phyloP scores from a whole-genome alignment of 2,797 vertebrate genomes.

The Crax fasciolata region DNA sequence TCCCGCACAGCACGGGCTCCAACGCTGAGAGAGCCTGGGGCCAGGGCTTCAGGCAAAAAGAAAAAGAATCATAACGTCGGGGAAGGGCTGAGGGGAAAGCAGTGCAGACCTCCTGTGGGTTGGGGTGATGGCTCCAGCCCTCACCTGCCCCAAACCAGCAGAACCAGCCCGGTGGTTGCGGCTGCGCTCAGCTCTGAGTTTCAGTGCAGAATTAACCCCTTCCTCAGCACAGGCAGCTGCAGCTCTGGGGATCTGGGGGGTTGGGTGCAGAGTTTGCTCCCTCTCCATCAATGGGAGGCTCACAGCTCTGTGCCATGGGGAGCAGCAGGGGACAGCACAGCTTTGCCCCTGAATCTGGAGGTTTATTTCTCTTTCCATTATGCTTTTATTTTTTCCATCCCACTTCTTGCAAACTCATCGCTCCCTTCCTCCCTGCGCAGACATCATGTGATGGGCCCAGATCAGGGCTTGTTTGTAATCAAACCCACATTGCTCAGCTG shows the following conservation, averaged over 20 bases:
- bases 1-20: constrained; percentile 19
- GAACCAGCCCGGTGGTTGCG: constrained; percentile 56
- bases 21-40: constrained; percentile 32
- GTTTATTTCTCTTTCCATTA: background rate
- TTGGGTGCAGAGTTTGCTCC: rapidly evolving
- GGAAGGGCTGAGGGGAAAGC: background rate
- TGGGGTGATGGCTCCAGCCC: constrained; percentile 31
- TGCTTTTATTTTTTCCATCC: background rate
- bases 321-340: background rate
- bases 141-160: constrained; percentile 71
- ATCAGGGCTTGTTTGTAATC: background rate
- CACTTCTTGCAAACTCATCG: background rate
- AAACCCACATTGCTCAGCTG: constrained; percentile 2
- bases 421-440: background rate
- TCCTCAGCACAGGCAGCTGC: background rate
- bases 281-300: background rate
- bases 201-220: constrained; percentile 65
- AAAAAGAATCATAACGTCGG: background rate
- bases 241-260: background rate
- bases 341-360: background rate
- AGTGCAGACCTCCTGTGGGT: background rate
- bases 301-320: background rate
- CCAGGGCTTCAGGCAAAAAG: background rate
- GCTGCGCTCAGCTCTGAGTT: background rate
- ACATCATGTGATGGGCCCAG: background rate